A percentile compares a stretch with the other conserved stretches of the same genome.
These are phyloP conservation scores for Trematomus bernacchii DNA, from an alignment of 2,797 vertebrate species.

Conservation along the genomic window DNA sequence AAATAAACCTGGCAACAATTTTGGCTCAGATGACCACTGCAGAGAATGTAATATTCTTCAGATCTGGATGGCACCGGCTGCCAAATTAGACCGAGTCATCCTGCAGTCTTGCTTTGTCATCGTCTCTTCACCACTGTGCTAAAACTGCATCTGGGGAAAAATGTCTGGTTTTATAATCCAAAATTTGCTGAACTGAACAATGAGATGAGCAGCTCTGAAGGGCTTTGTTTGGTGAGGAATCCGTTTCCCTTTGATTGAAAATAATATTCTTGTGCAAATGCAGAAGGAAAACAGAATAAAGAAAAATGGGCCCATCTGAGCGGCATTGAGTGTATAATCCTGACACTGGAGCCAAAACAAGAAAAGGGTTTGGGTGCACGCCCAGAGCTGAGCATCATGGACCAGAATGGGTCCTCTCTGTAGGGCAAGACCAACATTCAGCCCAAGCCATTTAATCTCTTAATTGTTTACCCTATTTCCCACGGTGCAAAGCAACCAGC, in stretches of 20 bases:
- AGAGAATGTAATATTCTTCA: slow-evolving; percentile 63
- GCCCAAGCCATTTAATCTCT: slow-evolving; percentile 79
- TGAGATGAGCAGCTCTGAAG: slow-evolving; percentile 59
- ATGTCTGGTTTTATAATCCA: slow-evolving; percentile 59
- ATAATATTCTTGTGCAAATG: slow-evolving; percentile 55
- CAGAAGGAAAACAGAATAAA: slow-evolving; percentile 43
- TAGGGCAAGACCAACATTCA: slow-evolving; percentile 71
- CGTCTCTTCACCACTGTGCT: slow-evolving; percentile 34
- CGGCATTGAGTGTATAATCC: slow-evolving; percentile 60
- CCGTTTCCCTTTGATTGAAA: slow-evolving; percentile 59
- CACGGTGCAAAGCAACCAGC: slow-evolving; percentile 66
- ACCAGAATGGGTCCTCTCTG: slow-evolving; percentile 68
- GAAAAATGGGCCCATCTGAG: slow-evolving; percentile 60
- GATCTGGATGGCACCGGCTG: slow-evolving; percentile 36
- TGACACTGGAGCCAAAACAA: slow-evolving; percentile 69
- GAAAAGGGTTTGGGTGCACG: slow-evolving; percentile 72
- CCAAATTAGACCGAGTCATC: slow-evolving; percentile 65
- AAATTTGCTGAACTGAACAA: slow-evolving; percentile 51
- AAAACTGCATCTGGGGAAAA: slow-evolving; percentile 43
- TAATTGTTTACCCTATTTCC: slow-evolving; percentile 85
- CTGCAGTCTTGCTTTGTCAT: slow-evolving; percentile 58
- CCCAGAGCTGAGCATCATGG: slow-evolving; percentile 69
- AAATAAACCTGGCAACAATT: slow-evolving; percentile 66
- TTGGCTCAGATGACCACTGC: slow-evolving; percentile 63
- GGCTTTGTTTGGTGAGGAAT: slow-evolving; percentile 58